Evolutionary conservation across 2,888 invertebrate genomes (phyloP).

Genomic region (Lacanobia oleracea): DNA sequence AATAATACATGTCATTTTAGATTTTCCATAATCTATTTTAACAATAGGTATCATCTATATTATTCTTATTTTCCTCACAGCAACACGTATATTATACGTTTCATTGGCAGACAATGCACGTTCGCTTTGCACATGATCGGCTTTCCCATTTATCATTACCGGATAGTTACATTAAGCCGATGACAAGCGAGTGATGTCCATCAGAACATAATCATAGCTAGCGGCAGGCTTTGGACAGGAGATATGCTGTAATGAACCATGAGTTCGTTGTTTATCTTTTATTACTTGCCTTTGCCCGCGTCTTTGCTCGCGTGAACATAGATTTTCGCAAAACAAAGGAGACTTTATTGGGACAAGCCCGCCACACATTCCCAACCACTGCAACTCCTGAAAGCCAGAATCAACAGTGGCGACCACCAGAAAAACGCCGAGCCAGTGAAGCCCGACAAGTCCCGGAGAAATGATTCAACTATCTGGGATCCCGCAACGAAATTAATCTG

Average conservation of each 20-base stretch:
- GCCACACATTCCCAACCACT: too few species aligned
- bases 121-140: conserved; percentile 37
- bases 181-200: conserved; percentile 48
- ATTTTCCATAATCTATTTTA: background rate
- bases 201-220: conserved; percentile 26
- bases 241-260: conserved; percentile 15
- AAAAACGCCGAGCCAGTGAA: too few species aligned
- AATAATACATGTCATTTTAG: background rate
- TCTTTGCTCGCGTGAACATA: too few species aligned
- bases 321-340: too few species aligned
- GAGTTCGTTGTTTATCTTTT: background rate
- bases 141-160: conserved; percentile 49
- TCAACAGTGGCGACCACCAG: too few species aligned
- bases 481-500: too few species aligned
- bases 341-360: too few species aligned
- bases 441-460: too few species aligned
- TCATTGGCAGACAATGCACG: conserved; percentile 35
- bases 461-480: too few species aligned
- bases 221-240: background rate
- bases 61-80: background rate
- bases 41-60: background rate
- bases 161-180: conserved; percentile 58
- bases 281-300: too few species aligned
- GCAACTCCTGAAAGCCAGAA: too few species aligned
- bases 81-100: conserved; percentile 40